Evolutionary conservation across 53 echinoderm and acorn worm genomes (phyloP).

Genomic region (Arbacia lixula): DNA sequence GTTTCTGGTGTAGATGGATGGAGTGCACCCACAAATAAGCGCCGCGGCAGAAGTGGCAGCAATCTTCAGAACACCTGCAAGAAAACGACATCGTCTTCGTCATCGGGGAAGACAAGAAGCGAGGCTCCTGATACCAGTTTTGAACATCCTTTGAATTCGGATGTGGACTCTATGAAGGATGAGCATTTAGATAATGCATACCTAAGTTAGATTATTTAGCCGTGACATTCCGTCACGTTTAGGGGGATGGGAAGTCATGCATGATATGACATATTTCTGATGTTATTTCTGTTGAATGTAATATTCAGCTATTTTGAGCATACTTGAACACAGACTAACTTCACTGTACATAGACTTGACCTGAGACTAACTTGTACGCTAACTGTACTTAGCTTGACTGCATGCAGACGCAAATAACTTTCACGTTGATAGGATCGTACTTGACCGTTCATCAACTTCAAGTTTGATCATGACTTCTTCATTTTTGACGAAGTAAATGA

Average conservation of each 20-base stretch:
- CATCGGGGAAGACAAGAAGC: constrained; percentile 60
- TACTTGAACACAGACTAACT: too few relatives aligned
- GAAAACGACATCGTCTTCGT: constrained; percentile 72
- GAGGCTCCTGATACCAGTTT: constrained; percentile 64
- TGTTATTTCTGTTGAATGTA: not conserved
- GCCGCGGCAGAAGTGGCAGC: constrained; percentile 62
- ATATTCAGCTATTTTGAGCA: too few relatives aligned
- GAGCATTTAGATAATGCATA: not conserved
- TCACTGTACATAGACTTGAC: too few relatives aligned
- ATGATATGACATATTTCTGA: not conserved
- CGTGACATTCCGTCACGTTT: constrained; percentile 5
- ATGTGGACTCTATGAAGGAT: too few relatives aligned
- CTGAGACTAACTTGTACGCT: too few relatives aligned
- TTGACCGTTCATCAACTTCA: too few relatives aligned
- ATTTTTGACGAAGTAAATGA: too few relatives aligned
- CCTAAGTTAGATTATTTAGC: not conserved
- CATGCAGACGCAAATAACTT: too few relatives aligned
- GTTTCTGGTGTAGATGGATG: constrained; percentile 64
- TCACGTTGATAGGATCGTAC: too few relatives aligned
- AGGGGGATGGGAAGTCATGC: constrained; percentile 1
- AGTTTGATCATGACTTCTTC: too few relatives aligned
- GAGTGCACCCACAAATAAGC: constrained; percentile 65
- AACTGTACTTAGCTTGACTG: too few relatives aligned
- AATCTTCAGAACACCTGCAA: constrained; percentile 54
- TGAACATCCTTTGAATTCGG: too few relatives aligned